Evolutionary conservation across 2,888 invertebrate genomes (phyloP).

Genomic region (Nineta flava): DNA sequence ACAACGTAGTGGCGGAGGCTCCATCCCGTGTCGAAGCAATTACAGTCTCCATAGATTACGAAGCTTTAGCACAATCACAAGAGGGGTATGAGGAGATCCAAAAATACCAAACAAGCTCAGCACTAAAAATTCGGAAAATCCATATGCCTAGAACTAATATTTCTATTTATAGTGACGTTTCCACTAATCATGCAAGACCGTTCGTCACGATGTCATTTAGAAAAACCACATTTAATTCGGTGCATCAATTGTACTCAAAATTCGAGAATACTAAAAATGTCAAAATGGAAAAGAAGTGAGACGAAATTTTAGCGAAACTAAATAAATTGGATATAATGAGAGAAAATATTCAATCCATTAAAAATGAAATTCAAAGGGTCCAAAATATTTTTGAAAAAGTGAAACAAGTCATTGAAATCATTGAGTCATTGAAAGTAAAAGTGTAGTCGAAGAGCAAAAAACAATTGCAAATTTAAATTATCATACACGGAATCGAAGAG

Average conservation of each 20-base stretch:
- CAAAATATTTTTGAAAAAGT: too few species aligned
- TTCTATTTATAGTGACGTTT: constrained; percentile 12
- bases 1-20: constrained; percentile 18
- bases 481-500: too few species aligned
- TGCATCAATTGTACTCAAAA: constrained; percentile 13
- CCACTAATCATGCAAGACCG: constrained; percentile 10
- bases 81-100: not conserved
- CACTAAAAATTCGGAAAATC: not conserved
- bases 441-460: too few species aligned
- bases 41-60: not conserved
- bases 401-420: too few species aligned
- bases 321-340: too few species aligned
- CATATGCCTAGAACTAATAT: not conserved
- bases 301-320: not conserved
- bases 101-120: not conserved
- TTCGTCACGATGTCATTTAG: constrained; percentile 13
- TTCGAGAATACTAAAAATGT: constrained; percentile 10
- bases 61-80: not conserved
- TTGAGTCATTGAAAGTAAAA: too few species aligned
- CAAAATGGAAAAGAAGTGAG: too few species aligned
- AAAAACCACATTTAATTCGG: constrained; percentile 10
- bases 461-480: too few species aligned
- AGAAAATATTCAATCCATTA: constrained; percentile 13
- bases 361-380: constrained; percentile 7
- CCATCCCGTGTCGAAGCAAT: constrained; percentile 5